Base-by-base conservation (phyloP, 2,888 invertebrate genomes). In the Acrocera orbiculus region DNA sequence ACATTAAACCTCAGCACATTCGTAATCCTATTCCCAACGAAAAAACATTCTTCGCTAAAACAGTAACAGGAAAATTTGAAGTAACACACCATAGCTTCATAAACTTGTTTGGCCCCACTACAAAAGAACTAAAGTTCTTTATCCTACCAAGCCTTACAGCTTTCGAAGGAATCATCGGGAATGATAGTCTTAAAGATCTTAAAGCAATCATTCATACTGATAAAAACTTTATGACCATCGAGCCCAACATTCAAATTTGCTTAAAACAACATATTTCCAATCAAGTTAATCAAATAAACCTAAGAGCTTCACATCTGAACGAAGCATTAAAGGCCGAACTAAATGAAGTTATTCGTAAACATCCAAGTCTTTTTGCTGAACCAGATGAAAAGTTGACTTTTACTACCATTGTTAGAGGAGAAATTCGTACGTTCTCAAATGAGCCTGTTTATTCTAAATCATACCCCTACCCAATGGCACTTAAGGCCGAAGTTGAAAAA, bases 1-100 rank as follows among this genome's bases (percentile, higher is more conserved):
- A 41, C 24, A 39, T 46, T 16, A 35, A 40, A 34, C 31, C 40
- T 10, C 30, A 24, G 6, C 29, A 30, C 4, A 32, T 42, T 9
- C 11, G 16, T 10, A 37, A 37, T 4, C 37, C 35, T 17, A 34
- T 36, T 20, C 34, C 23, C 2, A 41, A 41, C 14, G 23, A 41
- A 24, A 32, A 39, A 28, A n/a, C 22, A 9, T 42, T 42, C 22
- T 20, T 26, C 16, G 37, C 41, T 13, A 39, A 35, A 15, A 39
- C 40, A 1, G 31, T 42, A 27, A 38, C 30, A 7, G 41, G 44
- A 16, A 40, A 24, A 23, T 23, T 36, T 5, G 27, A 35, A 35
- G 31, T 41, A 8, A 42, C 32, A 2, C 41, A 41, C 10, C 38
- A 40, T 22, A 32, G 36, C 6, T 13, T 35, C 5, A 8, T 34